These are phyloP conservation scores for Amphimedon queenslandica DNA, from an alignment of 37 sponge, comb jelly and placozoan genomes.

Conservation along the genomic window DNA sequence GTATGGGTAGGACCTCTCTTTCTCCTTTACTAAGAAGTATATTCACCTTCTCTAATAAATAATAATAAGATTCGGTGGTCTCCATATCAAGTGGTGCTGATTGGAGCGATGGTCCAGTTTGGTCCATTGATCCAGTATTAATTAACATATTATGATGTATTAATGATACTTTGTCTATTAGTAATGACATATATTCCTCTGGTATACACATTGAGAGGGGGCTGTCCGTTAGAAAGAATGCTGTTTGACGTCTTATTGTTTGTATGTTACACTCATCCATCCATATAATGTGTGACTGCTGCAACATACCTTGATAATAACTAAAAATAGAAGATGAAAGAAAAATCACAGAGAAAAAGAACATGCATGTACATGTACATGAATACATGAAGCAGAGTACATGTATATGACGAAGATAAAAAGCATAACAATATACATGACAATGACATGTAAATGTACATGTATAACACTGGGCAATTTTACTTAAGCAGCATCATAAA, in stretches of 20 bases:
- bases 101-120: background rate
- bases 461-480: too few relatives aligned
- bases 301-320: constrained; percentile 39
- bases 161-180: background rate
- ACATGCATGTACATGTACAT: background rate
- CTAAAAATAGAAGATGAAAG: constrained; percentile 3
- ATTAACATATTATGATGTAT: background rate
- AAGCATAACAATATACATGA: too few relatives aligned
- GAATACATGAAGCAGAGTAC: background rate
- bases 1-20: too few relatives aligned
- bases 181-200: background rate
- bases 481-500: too few relatives aligned
- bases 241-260: constrained; percentile 1
- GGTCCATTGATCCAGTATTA: background rate
- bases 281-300: constrained; percentile 38
- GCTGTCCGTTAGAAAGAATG: constrained; percentile 19
- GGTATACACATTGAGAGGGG: constrained; percentile 10
- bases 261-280: constrained; percentile 35
- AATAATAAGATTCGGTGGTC: background rate
- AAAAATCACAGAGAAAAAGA: too few relatives aligned
- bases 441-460: too few relatives aligned
- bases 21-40: too few relatives aligned
- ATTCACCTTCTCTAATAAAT: constrained; percentile 53
- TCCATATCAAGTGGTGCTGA: background rate
- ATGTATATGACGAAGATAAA: too few relatives aligned